These are phyloP conservation scores for Atrichornis clamosus DNA, from an alignment of 2,113 vertebrate species.

Conservation along the genomic window DNA sequence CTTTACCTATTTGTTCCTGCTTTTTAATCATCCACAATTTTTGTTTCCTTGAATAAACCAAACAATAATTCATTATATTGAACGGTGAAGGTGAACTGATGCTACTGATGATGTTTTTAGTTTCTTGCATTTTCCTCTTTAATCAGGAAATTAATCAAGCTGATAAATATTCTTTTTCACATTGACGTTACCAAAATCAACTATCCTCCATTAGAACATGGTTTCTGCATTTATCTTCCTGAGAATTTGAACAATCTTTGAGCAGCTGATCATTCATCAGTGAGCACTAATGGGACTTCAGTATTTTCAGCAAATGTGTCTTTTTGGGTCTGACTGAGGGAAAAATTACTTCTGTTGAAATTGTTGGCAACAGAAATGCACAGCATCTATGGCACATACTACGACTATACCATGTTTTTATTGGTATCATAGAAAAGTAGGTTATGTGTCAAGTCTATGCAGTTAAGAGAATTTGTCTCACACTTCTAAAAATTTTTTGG, in stretches of 20 bases:
- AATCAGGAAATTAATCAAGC: not conserved
- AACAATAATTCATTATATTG: not conserved
- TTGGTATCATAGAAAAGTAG: not conserved
- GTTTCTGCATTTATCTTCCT: not conserved
- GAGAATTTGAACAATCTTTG: not conserved
- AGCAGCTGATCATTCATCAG: not conserved
- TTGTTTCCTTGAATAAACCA: not conserved
- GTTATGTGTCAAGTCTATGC: not conserved
- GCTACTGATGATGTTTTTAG: not conserved
- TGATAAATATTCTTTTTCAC: not conserved
- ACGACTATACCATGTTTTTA: not conserved
- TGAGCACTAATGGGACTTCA: not conserved
- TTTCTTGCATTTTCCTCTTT: not conserved
- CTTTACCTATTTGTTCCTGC: not conserved
- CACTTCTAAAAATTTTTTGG: not conserved
- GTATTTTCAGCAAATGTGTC: not conserved
- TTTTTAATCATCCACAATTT: not conserved
- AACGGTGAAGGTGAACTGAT: not conserved
- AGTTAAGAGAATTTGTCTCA: not conserved
- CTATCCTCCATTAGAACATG: not conserved
- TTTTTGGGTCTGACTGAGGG: not conserved
- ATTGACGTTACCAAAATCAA: not conserved
- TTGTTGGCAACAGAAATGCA: not conserved
- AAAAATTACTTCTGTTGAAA: not conserved
- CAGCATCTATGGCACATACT: not conserved